Percentiles rank a stretch among this genome's conserved stretches.
These are phyloP conservation scores for Cryptophagus acutangulus DNA, from an alignment of 2,888 invertebrate genomes.

Conservation along the genomic window DNA sequence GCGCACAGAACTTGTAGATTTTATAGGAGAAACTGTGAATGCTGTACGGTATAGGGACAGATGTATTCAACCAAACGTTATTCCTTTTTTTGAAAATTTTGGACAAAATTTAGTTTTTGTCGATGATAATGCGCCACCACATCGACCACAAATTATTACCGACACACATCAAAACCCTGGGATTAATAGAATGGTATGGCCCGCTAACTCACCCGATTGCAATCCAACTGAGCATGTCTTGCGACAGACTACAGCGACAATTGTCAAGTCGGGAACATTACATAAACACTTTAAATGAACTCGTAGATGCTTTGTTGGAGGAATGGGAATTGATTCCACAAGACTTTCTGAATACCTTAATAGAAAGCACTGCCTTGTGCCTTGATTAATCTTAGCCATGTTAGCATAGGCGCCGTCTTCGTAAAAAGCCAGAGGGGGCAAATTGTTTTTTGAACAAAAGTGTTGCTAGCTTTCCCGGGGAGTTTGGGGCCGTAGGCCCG, in stretches of 20 bases:
- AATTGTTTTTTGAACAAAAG: too few species aligned
- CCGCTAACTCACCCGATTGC: slow-evolving; percentile 11
- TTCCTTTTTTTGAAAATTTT: slow-evolving; percentile 5
- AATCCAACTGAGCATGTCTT: slow-evolving; percentile 13
- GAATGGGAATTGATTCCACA: neutral
- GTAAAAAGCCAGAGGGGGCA: too few species aligned
- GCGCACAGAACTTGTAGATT: slow-evolving; percentile 4
- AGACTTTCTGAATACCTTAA: neutral
- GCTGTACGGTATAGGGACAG: slow-evolving; percentile 8
- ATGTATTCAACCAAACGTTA: slow-evolving; percentile 1
- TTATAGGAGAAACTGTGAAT: slow-evolving; percentile 3
- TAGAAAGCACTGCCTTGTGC: too few species aligned
- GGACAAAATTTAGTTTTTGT: slow-evolving; percentile 8
- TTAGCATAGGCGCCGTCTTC: too few species aligned
- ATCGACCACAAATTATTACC: slow-evolving; percentile 11
- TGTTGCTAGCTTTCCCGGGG: too few species aligned
- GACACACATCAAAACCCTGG: slow-evolving; percentile 4
- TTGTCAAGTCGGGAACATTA: slow-evolving; percentile 5
- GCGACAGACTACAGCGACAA: slow-evolving; percentile 4
- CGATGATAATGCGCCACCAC: slow-evolving; percentile 13
- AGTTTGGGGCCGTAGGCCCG: too few species aligned
- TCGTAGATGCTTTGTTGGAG: neutral
- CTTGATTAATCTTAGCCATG: too few species aligned
- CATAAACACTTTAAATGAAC: neutral
- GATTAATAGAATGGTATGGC: slow-evolving; percentile 12